phyloP scores from a whole-genome alignment of 2,113 vertebrate species.

The Uropsilus gracilis region DNA sequence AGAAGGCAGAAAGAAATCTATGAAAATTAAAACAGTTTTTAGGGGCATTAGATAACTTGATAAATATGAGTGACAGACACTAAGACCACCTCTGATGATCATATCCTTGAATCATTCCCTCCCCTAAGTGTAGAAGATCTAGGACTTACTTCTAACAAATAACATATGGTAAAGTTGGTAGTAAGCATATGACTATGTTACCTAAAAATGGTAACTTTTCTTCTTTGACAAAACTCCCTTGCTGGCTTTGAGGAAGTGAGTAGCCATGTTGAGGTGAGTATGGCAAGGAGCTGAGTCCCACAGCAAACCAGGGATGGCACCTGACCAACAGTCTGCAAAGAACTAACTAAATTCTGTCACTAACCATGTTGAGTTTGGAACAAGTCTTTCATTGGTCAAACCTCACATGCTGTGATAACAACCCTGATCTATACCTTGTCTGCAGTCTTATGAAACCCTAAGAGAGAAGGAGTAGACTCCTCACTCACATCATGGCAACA shows the following conservation, averaged over 20 bases:
- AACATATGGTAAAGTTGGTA: neutral
- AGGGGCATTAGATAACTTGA: neutral
- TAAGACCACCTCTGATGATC: neutral
- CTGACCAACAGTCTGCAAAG: neutral
- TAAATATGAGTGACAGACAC: neutral
- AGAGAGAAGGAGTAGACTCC: neutral
- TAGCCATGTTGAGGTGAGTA: neutral
- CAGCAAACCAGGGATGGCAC: neutral
- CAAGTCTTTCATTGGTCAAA: neutral
- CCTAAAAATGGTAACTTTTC: neutral
- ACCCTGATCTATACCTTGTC: accelerated
- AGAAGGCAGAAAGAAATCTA: neutral
- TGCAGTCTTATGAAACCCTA: neutral
- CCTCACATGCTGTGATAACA: neutral
- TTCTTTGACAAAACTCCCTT: neutral
- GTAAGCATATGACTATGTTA: neutral
- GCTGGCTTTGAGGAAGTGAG: neutral
- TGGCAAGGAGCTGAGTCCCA: neutral
- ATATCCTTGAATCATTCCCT: neutral
- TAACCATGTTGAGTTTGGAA: neutral
- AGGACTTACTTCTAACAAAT: neutral
- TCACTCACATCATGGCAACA: neutral
- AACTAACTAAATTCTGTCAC: neutral
- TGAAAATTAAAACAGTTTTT: neutral
- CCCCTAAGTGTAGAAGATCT: neutral